phyloP scores from a whole-genome alignment of 2,888 invertebrate species.

The Thera obeliscata region DNA sequence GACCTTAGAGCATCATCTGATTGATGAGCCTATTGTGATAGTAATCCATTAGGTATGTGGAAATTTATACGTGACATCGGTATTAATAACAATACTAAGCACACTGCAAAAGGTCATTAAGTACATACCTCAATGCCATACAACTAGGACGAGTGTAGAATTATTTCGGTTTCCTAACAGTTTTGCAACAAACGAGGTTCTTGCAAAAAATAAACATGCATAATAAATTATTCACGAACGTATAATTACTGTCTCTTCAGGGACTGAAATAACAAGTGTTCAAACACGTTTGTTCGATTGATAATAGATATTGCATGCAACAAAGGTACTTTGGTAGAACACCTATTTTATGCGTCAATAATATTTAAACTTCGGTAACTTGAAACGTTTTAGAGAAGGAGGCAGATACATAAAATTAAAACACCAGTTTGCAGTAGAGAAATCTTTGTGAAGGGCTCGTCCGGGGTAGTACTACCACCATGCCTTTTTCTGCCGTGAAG shows the following conservation, averaged over 20 bases:
- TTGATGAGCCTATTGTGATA: slow-evolving; percentile 27
- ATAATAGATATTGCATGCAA: not conserved
- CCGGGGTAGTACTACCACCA: no score
- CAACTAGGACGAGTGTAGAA: slow-evolving; percentile 31
- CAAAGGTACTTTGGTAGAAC: not conserved
- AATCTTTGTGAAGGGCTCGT: no score
- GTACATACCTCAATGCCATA: slow-evolving; percentile 35
- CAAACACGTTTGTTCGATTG: slow-evolving; percentile 10
- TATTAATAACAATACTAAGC: slow-evolving; percentile 29
- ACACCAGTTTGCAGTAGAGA: not conserved
- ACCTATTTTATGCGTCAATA: not conserved
- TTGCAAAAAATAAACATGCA: slow-evolving; percentile 24
- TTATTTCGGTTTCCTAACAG: slow-evolving; percentile 20
- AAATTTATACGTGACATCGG: slow-evolving; percentile 33
- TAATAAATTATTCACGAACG: slow-evolving; percentile 17
- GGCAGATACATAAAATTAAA: not conserved
- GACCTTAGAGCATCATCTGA: slow-evolving; percentile 20
- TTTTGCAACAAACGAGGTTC: slow-evolving; percentile 24
- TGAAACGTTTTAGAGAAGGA: not conserved
- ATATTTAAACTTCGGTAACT: not conserved
- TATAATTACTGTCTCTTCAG: slow-evolving; percentile 16
- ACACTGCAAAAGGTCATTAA: slow-evolving; percentile 32
- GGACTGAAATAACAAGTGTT: slow-evolving; percentile 16
- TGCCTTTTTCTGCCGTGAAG: no score
- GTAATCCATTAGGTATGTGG: slow-evolving; percentile 25